Conservation (phyloP, 2,797 vertebrate genomes). For the Girardinus metallicus region DNA sequence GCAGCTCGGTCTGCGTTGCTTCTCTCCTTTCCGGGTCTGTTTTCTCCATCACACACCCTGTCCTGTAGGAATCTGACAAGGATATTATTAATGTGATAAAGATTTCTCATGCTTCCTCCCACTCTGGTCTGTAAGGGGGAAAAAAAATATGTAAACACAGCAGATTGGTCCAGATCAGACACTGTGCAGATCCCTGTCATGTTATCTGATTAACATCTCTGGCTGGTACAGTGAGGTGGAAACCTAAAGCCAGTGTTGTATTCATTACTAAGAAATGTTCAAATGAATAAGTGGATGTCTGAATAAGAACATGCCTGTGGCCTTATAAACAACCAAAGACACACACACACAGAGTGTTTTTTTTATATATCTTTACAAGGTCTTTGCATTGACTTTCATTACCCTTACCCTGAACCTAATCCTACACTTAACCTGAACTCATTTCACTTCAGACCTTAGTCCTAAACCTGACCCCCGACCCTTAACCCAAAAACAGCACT, state of each 20-base stretch:
- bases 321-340: conserved; percentile 8
- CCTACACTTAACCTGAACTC: neutral
- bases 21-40: conserved; percentile 53
- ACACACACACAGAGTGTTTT: conserved; percentile 30
- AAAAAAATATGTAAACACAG: conserved; percentile 64
- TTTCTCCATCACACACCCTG: conserved; percentile 61
- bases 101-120: conserved; percentile 62
- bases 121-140: conserved; percentile 66
- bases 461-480: neutral
- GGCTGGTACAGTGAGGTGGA: conserved; percentile 49
- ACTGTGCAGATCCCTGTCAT: conserved; percentile 64
- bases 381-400: neutral
- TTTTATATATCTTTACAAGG: neutral
- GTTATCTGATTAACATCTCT: conserved; percentile 72
- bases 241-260: conserved; percentile 56
- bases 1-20: neutral
- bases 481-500: neutral
- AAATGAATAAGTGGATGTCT: conserved; percentile 43
- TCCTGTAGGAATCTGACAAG: conserved; percentile 50
- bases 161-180: conserved; percentile 67
- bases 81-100: conserved; percentile 75
- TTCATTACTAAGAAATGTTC: conserved; percentile 57
- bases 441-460: neutral
- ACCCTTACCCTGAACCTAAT: neutral
- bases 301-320: conserved; percentile 29